phyloP scores from a whole-genome alignment of 2,888 invertebrate species.

The Diadegma fenestrale region DNA sequence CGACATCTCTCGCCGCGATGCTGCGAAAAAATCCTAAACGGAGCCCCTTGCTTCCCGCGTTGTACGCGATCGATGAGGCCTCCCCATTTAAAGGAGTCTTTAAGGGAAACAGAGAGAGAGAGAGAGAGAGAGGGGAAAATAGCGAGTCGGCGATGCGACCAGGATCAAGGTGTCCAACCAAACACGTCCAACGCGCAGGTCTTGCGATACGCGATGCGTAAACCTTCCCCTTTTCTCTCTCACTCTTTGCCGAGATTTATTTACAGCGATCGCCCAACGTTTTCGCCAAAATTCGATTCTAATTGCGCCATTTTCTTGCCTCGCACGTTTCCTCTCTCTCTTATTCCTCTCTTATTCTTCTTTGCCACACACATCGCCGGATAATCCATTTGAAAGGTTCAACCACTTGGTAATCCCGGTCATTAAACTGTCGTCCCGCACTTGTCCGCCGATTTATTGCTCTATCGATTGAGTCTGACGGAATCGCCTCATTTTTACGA shows the following conservation, averaged over 20 bases:
- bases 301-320: slow-evolving; percentile 63
- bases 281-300: slow-evolving; percentile 67
- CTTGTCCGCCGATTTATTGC: slow-evolving; percentile 63
- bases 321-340: slow-evolving; percentile 4
- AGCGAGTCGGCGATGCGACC: slow-evolving; percentile 50
- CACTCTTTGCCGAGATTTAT: slow-evolving; percentile 32
- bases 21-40: slow-evolving; percentile 64
- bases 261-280: slow-evolving; percentile 26
- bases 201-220: slow-evolving; percentile 25
- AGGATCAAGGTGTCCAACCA: slow-evolving; percentile 67
- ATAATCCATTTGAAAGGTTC: slow-evolving; percentile 65
- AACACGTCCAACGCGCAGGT: slow-evolving; percentile 56
- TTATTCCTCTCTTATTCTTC: background rate
- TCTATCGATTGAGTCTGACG: slow-evolving; percentile 48
- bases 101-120: slow-evolving; percentile 20
- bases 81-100: slow-evolving; percentile 54
- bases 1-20: slow-evolving; percentile 27
- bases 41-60: slow-evolving; percentile 39
- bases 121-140: background rate
- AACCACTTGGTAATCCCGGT: slow-evolving; percentile 60
- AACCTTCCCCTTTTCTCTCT: slow-evolving; percentile 11
- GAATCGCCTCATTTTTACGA: background rate
- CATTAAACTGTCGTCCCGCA: slow-evolving; percentile 55
- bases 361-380: slow-evolving; percentile 43
- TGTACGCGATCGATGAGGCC: slow-evolving; percentile 48